These are phyloP conservation scores for Malurus leucopterus DNA, from an alignment of 2,797 vertebrate genomes.

Conservation along the genomic window DNA sequence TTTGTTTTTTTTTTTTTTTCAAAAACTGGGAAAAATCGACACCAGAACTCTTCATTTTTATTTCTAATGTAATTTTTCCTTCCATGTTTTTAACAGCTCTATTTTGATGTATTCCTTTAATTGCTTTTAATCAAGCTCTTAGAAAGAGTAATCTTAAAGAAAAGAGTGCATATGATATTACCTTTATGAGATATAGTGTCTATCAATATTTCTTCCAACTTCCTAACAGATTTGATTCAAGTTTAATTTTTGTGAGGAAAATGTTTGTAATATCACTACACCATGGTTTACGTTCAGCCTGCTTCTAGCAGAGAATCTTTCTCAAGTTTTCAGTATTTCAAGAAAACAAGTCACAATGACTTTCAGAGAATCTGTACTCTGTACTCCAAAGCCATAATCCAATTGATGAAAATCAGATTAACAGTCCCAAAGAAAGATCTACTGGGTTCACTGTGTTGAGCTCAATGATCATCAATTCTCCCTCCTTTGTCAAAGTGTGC, in stretches of 20 bases:
- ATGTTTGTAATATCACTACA: not conserved
- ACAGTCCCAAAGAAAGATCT: not conserved
- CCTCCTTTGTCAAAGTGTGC: not conserved
- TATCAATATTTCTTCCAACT: not conserved
- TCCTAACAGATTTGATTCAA: not conserved
- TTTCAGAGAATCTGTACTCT: not conserved
- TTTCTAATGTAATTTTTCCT: not conserved
- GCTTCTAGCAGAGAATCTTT: not conserved
- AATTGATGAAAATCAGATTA: not conserved
- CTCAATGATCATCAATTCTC: not conserved
- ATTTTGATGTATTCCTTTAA: not conserved
- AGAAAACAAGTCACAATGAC: not conserved
- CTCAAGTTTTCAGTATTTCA: not conserved
- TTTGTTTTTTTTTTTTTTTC: too few relatives aligned
- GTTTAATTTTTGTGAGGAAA: not conserved
- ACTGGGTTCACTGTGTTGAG: not conserved
- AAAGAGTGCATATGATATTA: not conserved
- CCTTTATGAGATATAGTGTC: not conserved
- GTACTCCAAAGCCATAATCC: accelerated
- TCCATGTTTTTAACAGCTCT: not conserved
- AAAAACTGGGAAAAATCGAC: not conserved
- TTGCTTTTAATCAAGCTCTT: not conserved
- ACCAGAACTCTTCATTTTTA: not conserved
- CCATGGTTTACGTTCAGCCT: not conserved
- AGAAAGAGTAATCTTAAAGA: not conserved